phyloP scores from a whole-genome alignment of 2,113 vertebrate species.

The Hiodon tergisus region DNA sequence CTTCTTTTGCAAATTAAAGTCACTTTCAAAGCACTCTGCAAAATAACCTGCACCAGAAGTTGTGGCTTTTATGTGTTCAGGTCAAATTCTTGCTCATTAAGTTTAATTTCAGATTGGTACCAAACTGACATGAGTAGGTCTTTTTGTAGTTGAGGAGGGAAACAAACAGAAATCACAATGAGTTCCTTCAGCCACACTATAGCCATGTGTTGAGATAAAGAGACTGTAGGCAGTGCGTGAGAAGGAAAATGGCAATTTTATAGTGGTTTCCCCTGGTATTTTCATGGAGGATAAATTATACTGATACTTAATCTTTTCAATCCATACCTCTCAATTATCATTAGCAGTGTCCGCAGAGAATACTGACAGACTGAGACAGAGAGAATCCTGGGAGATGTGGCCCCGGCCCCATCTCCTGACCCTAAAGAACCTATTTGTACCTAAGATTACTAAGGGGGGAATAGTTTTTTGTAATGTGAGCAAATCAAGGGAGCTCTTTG shows the following conservation, averaged over 20 bases:
- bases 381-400: slow-evolving; percentile 15
- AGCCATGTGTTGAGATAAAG: slow-evolving; percentile 37
- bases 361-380: slow-evolving; percentile 17
- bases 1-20: slow-evolving; percentile 21
- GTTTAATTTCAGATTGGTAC: slow-evolving; percentile 47
- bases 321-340: slow-evolving; percentile 36
- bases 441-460: too few relatives aligned
- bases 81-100: slow-evolving; percentile 43
- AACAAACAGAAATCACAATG: slow-evolving; percentile 52
- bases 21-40: slow-evolving; percentile 49
- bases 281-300: slow-evolving; percentile 27
- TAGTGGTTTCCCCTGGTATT: slow-evolving; percentile 52
- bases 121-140: slow-evolving; percentile 53
- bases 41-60: slow-evolving; percentile 50
- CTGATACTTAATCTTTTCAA: slow-evolving; percentile 21
- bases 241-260: slow-evolving; percentile 66
- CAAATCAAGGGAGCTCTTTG: too few relatives aligned
- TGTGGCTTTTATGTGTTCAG: slow-evolving; percentile 41
- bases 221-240: slow-evolving; percentile 34
- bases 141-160: slow-evolving; percentile 54
- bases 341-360: slow-evolving; percentile 29
- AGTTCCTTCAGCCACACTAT: slow-evolving; percentile 53
- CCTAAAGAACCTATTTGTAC: too few relatives aligned
- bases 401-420: too few relatives aligned
- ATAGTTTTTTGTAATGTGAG: too few relatives aligned